Conservation (phyloP, 2,797 vertebrate species). For the Danio kyathit region DNA sequence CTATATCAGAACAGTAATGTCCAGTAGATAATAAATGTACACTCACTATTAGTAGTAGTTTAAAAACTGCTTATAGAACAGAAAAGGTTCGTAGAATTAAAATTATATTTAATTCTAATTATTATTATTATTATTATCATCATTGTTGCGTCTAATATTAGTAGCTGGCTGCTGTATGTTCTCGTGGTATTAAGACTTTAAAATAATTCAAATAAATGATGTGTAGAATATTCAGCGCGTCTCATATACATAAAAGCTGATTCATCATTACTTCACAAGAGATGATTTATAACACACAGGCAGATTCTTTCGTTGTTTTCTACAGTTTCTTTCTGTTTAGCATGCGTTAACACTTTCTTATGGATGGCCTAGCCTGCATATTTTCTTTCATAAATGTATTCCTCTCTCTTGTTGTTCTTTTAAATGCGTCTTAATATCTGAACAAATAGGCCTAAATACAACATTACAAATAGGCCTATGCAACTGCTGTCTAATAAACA, state of each 20-base stretch:
- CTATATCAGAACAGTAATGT: neutral
- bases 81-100: neutral
- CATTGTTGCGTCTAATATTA: neutral
- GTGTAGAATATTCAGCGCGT: neutral
- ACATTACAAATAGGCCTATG: neutral
- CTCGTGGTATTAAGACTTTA: constrained; percentile 4
- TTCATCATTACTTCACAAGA: too few species aligned
- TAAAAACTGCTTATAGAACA: neutral
- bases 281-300: neutral
- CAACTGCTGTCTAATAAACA: neutral
- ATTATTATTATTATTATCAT: neutral
- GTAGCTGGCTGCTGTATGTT: neutral
- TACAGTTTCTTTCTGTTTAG: neutral
- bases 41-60: neutral
- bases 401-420: neutral
- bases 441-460: too few species aligned
- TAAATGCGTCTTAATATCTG: neutral
- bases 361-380: neutral
- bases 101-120: neutral
- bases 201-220: neutral
- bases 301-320: neutral
- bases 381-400: neutral
- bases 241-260: neutral
- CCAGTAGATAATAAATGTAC: neutral
- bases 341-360: neutral